Conservation (phyloP, 2,113 vertebrate species). For the Phalacrocorax brasilianus region DNA sequence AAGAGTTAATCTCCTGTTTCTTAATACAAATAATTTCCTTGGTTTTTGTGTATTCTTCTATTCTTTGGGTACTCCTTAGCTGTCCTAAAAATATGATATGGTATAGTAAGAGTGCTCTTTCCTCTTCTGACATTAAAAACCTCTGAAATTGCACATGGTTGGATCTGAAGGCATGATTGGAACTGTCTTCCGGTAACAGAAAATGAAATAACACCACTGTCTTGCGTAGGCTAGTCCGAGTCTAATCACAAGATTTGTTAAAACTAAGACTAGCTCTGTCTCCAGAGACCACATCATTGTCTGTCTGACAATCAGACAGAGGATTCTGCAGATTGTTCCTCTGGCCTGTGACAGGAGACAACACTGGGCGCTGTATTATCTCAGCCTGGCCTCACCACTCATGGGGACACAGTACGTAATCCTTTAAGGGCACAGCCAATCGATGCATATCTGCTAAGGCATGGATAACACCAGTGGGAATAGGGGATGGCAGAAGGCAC, state of each 20-base stretch:
- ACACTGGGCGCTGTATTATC: neutral
- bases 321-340: neutral
- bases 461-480: neutral
- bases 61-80: neutral
- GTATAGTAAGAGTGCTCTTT: neutral
- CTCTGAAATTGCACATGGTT: neutral
- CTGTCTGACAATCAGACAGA: neutral
- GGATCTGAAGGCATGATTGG: neutral
- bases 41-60: neutral
- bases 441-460: fast-evolving
- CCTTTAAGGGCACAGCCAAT: neutral
- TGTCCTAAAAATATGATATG: neutral
- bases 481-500: fast-evolving
- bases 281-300: neutral
- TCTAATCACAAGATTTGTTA: neutral
- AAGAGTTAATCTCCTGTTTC: neutral
- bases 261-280: neutral
- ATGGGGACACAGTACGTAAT: fast-evolving
- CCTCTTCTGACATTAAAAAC: neutral
- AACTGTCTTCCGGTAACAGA: neutral
- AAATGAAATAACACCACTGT: neutral
- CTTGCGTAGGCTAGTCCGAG: neutral
- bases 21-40: neutral
- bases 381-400: neutral
- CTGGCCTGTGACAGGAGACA: neutral